Percentiles rank a stretch among this genome's conserved stretches.
Conservation (phyloP, 2,113 vertebrate species). For the Notarius lentiginosus region DNA sequence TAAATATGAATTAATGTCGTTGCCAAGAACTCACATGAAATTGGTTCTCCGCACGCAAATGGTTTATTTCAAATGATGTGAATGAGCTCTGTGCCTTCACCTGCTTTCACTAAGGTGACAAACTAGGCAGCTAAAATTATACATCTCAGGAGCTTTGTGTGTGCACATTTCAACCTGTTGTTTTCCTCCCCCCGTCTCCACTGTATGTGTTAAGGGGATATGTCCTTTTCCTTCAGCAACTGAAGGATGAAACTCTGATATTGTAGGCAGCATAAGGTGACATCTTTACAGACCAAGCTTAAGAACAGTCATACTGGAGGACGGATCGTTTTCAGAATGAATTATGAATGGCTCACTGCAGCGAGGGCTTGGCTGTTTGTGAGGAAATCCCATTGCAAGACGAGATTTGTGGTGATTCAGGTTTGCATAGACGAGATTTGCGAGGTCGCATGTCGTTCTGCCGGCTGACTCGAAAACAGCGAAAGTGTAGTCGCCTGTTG, state of each 20-base stretch:
- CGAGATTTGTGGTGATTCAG: conserved; percentile 67
- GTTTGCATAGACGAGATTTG: conserved; percentile 59
- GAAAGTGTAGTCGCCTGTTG: conserved; percentile 69
- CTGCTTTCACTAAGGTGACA: conserved; percentile 57
- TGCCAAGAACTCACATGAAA: conserved; percentile 67
- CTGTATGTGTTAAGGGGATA: conserved; percentile 39
- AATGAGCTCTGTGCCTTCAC: conserved; percentile 59
- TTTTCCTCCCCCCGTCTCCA: conserved; percentile 60
- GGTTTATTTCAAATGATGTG: conserved; percentile 62
- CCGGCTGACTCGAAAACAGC: conserved; percentile 50
- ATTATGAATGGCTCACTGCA: conserved; percentile 73
- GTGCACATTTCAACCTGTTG: conserved; percentile 55
- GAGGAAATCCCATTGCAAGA: conserved; percentile 66
- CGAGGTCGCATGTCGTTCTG: conserved; percentile 58
- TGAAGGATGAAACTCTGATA: conserved; percentile 57
- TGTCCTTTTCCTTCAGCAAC: conserved; percentile 51
- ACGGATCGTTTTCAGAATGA: conserved; percentile 65
- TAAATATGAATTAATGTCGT: conserved; percentile 66
- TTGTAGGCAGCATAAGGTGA: conserved; percentile 50
- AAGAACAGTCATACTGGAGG: conserved; percentile 61
- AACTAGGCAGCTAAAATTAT: conserved; percentile 54
- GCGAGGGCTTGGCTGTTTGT: conserved; percentile 65
- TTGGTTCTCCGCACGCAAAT: conserved; percentile 49
- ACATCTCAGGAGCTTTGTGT: conserved; percentile 44
- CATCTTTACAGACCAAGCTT: conserved; percentile 65